Conservation (phyloP, 2,797 vertebrate species). For the Octomys mimax region DNA sequence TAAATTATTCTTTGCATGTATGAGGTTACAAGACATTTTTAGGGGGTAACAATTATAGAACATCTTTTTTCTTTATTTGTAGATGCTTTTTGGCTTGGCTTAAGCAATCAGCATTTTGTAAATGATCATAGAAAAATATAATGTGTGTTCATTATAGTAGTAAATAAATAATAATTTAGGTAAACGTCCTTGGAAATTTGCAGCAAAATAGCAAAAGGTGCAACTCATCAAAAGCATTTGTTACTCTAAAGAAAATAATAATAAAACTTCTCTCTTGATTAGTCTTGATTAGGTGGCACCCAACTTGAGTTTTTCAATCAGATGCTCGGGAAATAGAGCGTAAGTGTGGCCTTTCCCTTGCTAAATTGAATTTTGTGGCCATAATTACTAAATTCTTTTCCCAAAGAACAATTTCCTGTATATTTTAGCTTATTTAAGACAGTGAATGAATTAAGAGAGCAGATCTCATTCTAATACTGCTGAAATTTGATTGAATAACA, state of each 20-base stretch:
- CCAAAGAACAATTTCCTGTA: constrained; percentile 21
- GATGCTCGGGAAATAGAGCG: constrained; percentile 14
- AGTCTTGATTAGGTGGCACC: constrained; percentile 42
- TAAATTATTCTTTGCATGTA: constrained; percentile 77
- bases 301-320: constrained; percentile 51
- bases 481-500: constrained; percentile 50
- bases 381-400: constrained; percentile 63
- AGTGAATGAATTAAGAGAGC: constrained; percentile 50
- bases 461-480: neutral
- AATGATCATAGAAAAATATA: constrained; percentile 43
- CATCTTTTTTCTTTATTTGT: constrained; percentile 74
- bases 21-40: constrained; percentile 78
- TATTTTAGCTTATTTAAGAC: constrained; percentile 57
- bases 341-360: constrained; percentile 52
- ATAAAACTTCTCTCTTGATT: constrained; percentile 17
- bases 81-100: constrained; percentile 7
- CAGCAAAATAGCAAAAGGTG: neutral
- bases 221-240: constrained; percentile 20
- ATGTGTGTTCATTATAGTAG: neutral
- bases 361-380: constrained; percentile 61
- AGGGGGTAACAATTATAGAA: constrained; percentile 72
- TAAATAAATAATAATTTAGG: constrained; percentile 48
- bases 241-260: constrained; percentile 22
- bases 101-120: constrained; percentile 36
- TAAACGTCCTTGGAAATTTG: neutral